phyloP scores from a whole-genome alignment of 2,888 invertebrate genomes.

The Orchesella flavescens region DNA sequence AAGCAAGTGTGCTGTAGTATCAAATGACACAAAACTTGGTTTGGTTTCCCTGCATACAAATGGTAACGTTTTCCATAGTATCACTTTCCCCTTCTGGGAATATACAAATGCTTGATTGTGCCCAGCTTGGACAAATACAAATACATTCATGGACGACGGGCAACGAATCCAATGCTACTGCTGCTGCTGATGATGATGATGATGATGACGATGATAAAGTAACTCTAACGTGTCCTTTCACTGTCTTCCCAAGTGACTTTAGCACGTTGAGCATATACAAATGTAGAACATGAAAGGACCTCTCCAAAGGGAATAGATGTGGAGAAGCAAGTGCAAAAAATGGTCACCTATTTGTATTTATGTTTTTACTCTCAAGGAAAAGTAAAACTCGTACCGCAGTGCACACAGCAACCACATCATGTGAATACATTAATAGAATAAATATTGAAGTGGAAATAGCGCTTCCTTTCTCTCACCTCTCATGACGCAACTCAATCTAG shows the following conservation, averaged over 20 bases:
- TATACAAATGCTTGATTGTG: too few species aligned
- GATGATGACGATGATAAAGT: too few species aligned
- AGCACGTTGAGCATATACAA: not conserved
- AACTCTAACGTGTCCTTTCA: slow-evolving; percentile 2
- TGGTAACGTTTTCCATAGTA: too few species aligned
- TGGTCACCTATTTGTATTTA: not conserved
- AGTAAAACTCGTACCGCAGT: not conserved
- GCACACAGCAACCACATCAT: not conserved
- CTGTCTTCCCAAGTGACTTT: slow-evolving; percentile 9
- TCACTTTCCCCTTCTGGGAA: too few species aligned
- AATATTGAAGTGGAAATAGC: not conserved
- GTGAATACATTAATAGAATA: not conserved
- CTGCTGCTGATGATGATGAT: too few species aligned
- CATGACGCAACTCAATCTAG: not conserved
- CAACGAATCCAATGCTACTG: too few species aligned
- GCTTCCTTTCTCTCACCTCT: not conserved
- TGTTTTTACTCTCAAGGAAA: not conserved
- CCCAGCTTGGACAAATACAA: too few species aligned
- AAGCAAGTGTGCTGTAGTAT: too few species aligned
- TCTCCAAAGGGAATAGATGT: not conserved
- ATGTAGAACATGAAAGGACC: slow-evolving; percentile 7
- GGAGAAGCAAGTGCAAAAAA: not conserved
- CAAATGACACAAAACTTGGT: too few species aligned
- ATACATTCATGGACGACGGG: too few species aligned
- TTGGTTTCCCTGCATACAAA: too few species aligned